Conservation (phyloP, 2,113 vertebrate genomes). For the Haplochromis burtoni region DNA sequence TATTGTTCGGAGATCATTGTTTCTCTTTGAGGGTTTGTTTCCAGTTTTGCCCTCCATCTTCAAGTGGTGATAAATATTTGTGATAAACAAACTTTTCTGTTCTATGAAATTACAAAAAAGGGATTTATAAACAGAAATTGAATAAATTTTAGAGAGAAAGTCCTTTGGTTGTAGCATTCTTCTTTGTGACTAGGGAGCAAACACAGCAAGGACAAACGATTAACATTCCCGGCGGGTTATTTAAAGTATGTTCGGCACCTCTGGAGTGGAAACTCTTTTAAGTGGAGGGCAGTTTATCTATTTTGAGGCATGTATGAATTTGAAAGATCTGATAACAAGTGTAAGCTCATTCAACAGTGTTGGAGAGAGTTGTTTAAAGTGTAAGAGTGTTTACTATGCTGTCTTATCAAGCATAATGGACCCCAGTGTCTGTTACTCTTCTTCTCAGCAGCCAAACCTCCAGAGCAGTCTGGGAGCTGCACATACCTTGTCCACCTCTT, state of each 20-base stretch:
- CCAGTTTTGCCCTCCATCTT: slow-evolving; percentile 39
- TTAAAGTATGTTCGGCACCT: slow-evolving; percentile 27
- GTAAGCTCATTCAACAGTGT: neutral
- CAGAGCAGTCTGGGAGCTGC: slow-evolving; percentile 16
- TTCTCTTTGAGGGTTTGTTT: slow-evolving; percentile 45
- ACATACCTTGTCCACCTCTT: slow-evolving; percentile 52
- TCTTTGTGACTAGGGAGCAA: neutral
- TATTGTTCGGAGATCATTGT: slow-evolving; percentile 49
- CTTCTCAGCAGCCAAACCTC: neutral
- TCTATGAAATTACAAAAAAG: slow-evolving; percentile 40
- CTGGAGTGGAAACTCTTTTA: slow-evolving; percentile 39
- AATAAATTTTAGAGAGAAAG: slow-evolving; percentile 52
- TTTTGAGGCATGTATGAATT: slow-evolving; percentile 12
- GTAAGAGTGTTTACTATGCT: neutral
- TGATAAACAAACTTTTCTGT: slow-evolving; percentile 37
- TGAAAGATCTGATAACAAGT: slow-evolving; percentile 33
- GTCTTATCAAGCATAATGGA: neutral
- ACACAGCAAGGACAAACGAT: neutral
- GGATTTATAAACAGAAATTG: slow-evolving; percentile 59
- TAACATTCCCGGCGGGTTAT: slow-evolving; percentile 50
- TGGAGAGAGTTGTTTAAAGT: neutral
- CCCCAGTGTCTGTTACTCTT: neutral
- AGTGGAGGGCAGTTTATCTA: slow-evolving; percentile 36
- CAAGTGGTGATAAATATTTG: slow-evolving; percentile 56
- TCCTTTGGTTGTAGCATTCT: neutral